Conservation (phyloP, 1,140 invertebrate genomes). For the Globodera ellingtonae region DNA sequence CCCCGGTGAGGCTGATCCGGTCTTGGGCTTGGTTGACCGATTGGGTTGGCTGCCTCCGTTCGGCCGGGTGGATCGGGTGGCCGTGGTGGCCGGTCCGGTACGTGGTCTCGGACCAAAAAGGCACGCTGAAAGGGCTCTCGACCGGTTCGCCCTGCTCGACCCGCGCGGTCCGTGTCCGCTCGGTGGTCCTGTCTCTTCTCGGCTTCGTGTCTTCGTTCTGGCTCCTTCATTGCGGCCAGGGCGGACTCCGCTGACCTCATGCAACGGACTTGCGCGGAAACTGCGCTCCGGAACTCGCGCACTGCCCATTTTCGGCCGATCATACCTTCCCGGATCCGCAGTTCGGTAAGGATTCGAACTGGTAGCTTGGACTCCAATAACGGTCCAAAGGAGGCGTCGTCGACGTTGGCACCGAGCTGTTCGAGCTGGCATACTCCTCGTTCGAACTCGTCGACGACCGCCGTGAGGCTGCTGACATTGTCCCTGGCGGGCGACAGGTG, state of each 20-base stretch:
- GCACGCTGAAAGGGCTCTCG: not conserved
- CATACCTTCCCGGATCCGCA: too few relatives aligned
- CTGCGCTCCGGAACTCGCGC: too few relatives aligned
- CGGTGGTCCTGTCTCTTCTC: not conserved
- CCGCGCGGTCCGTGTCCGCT: not conserved
- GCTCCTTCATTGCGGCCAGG: not conserved
- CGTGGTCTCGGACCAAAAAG: not conserved
- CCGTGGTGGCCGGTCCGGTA: too few relatives aligned
- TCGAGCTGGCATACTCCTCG: too few relatives aligned
- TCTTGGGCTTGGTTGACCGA: not conserved
- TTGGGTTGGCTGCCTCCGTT: too few relatives aligned
- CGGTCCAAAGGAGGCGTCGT: too few relatives aligned
- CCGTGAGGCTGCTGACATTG: not conserved
- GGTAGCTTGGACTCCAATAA: too few relatives aligned
- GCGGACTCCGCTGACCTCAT: not conserved
- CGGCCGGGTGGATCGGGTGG: too few relatives aligned
- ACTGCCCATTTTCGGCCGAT: not conserved
- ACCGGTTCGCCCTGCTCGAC: not conserved
- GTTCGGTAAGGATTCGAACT: too few relatives aligned
- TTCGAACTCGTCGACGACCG: too few relatives aligned
- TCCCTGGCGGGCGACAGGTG: not conserved
- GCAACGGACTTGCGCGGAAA: not conserved
- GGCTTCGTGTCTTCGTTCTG: not conserved
- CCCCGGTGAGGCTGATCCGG: not conserved
- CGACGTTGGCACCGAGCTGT: too few relatives aligned